Evolutionary conservation across 1,140 invertebrate genomes (phyloP), one percentile per base, ranked within the genome.

Genomic region (Hycleus cichorii): DNA sequence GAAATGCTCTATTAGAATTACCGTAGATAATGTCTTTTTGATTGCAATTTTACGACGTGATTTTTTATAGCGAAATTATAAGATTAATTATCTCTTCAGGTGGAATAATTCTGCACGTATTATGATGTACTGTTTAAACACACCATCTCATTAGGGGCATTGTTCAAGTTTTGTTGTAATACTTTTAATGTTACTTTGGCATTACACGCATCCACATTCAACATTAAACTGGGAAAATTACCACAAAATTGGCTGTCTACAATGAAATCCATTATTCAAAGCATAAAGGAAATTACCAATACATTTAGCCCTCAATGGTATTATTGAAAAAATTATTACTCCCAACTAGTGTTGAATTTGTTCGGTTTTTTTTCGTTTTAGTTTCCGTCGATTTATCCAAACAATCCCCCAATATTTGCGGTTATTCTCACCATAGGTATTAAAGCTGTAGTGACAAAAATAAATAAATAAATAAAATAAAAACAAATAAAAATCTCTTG

Each of bases 121-220:
- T 64, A 63, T 48, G 63, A 63, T 4, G 32, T 32, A 7, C 32
- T 5, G 4, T 32, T 32, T 32, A 32, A 32, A 32, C 32, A 32
- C 32, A 32, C 32, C 7, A 32, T 32, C 32, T 32, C 32, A 32
- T 32, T 32, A 32, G 7, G 7, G 7, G 7, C 32, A 18, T 18
- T 18, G 32, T 32, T 32, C 32, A 32, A 32, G 32, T 32, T 32
- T 32, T 7, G 32, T 32, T 32, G 32, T 5, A 32, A 32, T 32
- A 32, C 32, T 7, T 67, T 63, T 64, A 63, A 64, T 67, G 65
- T 64, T 63, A 61, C 58, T 64, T 67, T 58, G 62, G 60, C 64
- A 63, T 63, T 57, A 66, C 62, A 66, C 64, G 64, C 64, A 66
- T 66, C 60, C 59, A 60, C 57, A 60, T 66, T 64, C 64, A 66